phyloP scores from a whole-genome alignment of 1,140 invertebrate species.

The Aporrectodea caliginosa region DNA sequence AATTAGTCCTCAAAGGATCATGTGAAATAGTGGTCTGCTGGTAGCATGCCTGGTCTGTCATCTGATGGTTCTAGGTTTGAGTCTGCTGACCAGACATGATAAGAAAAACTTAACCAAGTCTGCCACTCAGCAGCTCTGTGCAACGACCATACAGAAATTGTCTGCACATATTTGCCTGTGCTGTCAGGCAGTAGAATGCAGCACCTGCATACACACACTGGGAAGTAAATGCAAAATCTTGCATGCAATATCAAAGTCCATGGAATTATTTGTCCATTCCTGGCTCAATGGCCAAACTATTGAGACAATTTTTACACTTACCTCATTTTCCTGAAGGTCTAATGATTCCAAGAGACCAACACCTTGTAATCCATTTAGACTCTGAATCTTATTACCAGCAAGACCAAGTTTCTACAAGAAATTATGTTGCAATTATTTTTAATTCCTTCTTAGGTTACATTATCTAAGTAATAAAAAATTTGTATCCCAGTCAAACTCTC shows the following conservation, averaged over 20 bases:
- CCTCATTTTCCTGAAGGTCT: slow-evolving; percentile 53
- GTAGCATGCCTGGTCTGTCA: too few species aligned
- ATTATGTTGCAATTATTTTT: slow-evolving; percentile 12
- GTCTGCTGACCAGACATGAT: too few species aligned
- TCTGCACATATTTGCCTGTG: too few species aligned
- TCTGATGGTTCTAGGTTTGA: too few species aligned
- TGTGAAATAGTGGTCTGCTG: too few species aligned
- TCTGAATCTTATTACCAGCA: slow-evolving; percentile 50
- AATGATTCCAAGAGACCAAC: slow-evolving; percentile 48
- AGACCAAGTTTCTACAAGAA: slow-evolving; percentile 43
- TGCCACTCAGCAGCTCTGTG: too few species aligned
- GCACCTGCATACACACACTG: background rate
- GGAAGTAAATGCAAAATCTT: background rate
- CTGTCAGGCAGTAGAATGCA: background rate
- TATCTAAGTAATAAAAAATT: too few species aligned
- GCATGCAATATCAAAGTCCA: background rate
- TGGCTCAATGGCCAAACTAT: background rate
- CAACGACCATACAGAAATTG: too few species aligned
- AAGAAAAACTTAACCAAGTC: too few species aligned
- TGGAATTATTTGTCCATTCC: too few species aligned
- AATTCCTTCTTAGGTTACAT: background rate
- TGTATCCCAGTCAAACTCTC: too few species aligned
- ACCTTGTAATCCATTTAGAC: slow-evolving; percentile 46
- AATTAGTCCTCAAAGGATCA: too few species aligned
- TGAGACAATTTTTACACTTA: slow-evolving; percentile 22